Percentiles rank a stretch among this genome's conserved stretches.
phyloP scores from a whole-genome alignment of 1,140 invertebrate species.

The Tetraneura akinire region DNA sequence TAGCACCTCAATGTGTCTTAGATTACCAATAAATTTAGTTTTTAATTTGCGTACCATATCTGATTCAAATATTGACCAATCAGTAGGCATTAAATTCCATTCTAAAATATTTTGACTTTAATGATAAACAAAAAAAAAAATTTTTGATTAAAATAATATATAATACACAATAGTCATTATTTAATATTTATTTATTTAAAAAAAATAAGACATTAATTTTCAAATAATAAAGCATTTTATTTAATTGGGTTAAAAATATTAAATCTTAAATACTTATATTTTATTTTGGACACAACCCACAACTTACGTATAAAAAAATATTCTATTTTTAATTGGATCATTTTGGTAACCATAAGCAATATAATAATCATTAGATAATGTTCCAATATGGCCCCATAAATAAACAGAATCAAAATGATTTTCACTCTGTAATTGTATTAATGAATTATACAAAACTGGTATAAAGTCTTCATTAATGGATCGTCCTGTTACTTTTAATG shows the following conservation, averaged over 20 bases:
- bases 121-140: no score
- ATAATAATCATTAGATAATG: constrained; percentile 19
- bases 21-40: constrained; percentile 1
- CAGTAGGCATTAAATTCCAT: constrained; percentile 22
- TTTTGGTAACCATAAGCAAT: constrained; percentile 31
- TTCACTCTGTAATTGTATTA: constrained; percentile 35
- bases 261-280: background rate
- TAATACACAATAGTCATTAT: no score
- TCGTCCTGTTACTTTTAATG: background rate
- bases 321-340: background rate
- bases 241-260: no score
- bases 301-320: constrained; percentile 42
- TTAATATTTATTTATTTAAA: no score
- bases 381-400: constrained; percentile 15
- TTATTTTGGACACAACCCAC: background rate
- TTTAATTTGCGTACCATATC: background rate
- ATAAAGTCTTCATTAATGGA: background rate
- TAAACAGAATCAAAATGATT: constrained; percentile 32
- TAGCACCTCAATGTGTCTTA: background rate
- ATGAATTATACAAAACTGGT: constrained; percentile 37
- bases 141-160: no score
- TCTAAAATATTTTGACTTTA: constrained; percentile 14
- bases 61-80: background rate
- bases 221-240: no score
- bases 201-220: no score